Conservation (phyloP, 1,140 invertebrate species). For the Drosophila pruinosa region DNA sequence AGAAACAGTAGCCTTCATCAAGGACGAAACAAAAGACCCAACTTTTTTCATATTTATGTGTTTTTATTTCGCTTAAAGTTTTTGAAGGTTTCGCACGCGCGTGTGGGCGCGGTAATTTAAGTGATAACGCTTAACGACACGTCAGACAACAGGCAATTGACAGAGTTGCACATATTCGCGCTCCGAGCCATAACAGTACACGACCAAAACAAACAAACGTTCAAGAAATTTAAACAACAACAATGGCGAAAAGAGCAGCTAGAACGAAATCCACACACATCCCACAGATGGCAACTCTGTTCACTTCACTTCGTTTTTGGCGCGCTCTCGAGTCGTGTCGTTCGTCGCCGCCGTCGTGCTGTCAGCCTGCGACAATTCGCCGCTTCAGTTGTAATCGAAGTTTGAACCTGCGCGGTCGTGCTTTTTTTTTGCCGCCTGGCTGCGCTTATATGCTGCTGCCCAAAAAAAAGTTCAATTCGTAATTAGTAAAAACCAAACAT, state of each 20-base stretch:
- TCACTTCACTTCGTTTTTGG: conserved; percentile 39
- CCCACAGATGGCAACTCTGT: conserved; percentile 33
- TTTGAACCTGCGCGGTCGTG: conserved; percentile 48
- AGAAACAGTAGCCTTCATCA: neutral
- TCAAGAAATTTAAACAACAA: conserved; percentile 4
- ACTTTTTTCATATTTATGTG: neutral
- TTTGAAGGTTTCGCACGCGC: conserved; percentile 8
- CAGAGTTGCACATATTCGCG: conserved; percentile 21
- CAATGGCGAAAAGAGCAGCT: neutral
- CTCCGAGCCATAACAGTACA: neutral
- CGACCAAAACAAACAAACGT: neutral
- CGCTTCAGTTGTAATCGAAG: conserved; percentile 61
- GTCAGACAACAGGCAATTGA: neutral
- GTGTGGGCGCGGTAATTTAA: neutral
- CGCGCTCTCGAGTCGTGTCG: conserved; percentile 32
- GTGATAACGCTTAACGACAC: conserved; percentile 19
- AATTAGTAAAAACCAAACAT: neutral
- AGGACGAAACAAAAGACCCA: neutral
- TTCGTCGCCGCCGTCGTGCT: neutral
- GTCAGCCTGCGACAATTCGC: conserved; percentile 43
- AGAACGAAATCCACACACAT: neutral
- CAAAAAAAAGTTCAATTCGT: conserved; percentile 14
- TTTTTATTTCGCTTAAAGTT: neutral
- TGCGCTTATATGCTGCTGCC: conserved; percentile 7
- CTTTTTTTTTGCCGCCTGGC: conserved; percentile 11